phyloP scores from a whole-genome alignment of 64 coral and sea anemone species.

The Montipora efflorescens region DNA sequence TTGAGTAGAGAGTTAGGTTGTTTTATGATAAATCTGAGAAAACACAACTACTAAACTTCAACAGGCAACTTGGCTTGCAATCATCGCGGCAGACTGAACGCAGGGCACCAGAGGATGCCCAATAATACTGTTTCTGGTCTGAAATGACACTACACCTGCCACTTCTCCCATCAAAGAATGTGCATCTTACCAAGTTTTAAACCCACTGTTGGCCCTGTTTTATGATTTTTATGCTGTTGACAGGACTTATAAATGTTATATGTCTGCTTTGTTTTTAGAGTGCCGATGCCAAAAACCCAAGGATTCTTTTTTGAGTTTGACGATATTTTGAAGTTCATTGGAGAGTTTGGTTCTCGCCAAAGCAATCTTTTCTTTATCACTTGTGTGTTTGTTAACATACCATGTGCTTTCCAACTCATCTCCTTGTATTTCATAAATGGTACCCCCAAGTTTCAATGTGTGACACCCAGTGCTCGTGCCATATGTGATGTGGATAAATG shows the following conservation, averaged over 20 bases:
- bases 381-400: slow-evolving; percentile 40
- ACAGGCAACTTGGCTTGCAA: no score
- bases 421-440: slow-evolving; percentile 42
- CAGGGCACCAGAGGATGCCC: no score
- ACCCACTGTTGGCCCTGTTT: no score
- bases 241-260: background rate
- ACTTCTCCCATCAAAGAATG: no score
- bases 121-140: no score
- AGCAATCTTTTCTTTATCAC: slow-evolving; percentile 50
- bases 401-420: slow-evolving; percentile 12
- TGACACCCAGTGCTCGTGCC: background rate
- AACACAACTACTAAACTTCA: no score
- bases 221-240: background rate
- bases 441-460: slow-evolving; percentile 70
- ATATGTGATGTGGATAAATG: slow-evolving; percentile 65
- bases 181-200: no score
- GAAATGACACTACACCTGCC: no score
- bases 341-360: slow-evolving; percentile 66
- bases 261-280: background rate
- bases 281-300: background rate
- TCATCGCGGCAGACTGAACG: no score
- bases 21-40: no score
- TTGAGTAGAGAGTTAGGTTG: no score
- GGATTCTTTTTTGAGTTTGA: slow-evolving; percentile 34
- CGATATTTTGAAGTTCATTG: slow-evolving; percentile 46